phyloP scores from a whole-genome alignment of 1,140 invertebrate species.

The Andricus grossulariae region DNA sequence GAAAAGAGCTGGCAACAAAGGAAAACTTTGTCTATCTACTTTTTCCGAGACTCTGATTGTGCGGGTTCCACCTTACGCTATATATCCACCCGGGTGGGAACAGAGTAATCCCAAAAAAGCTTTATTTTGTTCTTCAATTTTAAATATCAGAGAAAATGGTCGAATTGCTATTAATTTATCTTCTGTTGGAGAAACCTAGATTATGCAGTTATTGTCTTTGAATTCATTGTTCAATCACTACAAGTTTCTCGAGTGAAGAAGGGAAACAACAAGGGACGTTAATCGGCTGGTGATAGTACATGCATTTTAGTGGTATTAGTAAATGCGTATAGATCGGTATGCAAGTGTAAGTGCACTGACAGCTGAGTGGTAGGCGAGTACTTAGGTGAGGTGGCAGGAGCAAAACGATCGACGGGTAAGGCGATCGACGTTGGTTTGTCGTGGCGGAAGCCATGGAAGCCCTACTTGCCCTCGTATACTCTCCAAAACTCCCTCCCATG shows the following conservation, averaged over 20 bases:
- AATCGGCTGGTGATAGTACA: constrained; percentile 36
- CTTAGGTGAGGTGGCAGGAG: constrained; percentile 63
- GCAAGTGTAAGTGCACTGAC: constrained; percentile 35
- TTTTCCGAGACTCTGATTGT: too few relatives aligned
- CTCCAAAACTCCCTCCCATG: constrained; percentile 32
- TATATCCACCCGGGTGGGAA: too few relatives aligned
- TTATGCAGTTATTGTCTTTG: not conserved
- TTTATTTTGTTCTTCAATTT: too few relatives aligned
- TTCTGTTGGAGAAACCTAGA: not conserved
- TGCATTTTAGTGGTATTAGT: constrained; percentile 16
- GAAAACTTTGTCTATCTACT: too few relatives aligned
- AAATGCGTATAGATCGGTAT: constrained; percentile 41
- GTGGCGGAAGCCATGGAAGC: constrained; percentile 70
- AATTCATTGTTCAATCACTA: constrained; percentile 35
- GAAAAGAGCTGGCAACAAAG: too few relatives aligned
- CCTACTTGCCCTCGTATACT: constrained; percentile 49
- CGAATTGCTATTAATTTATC: too few relatives aligned
- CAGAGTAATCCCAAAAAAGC: too few relatives aligned
- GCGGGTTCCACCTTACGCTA: too few relatives aligned
- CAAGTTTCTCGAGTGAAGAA: constrained; percentile 35
- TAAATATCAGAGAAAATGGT: too few relatives aligned
- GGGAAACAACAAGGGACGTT: constrained; percentile 33
- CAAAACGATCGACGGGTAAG: constrained; percentile 74
- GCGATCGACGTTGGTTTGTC: constrained; percentile 75
- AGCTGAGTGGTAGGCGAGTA: constrained; percentile 42